Evolutionary conservation across 1,140 invertebrate genomes (phyloP).

Genomic region (Zaprionus ornatus): DNA sequence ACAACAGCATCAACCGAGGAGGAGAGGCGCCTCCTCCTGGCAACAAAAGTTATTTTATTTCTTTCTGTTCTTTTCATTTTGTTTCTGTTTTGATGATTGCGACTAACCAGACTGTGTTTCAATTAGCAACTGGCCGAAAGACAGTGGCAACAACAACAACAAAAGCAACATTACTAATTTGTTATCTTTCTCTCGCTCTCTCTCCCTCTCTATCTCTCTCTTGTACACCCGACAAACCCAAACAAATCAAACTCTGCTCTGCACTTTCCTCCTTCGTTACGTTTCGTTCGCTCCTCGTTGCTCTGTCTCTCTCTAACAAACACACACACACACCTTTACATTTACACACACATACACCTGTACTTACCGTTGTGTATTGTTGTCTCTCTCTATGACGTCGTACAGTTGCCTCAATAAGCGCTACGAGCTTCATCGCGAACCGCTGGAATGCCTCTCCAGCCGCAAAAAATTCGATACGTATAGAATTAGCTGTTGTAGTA

Average conservation of each 20-base stretch:
- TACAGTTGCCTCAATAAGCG: conserved; percentile 75
- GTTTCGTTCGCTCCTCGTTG: conserved; percentile 36
- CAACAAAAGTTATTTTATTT: conserved; percentile 22
- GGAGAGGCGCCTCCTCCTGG: conserved; percentile 19
- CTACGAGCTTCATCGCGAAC: conserved; percentile 76
- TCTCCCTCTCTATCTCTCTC: conserved; percentile 16
- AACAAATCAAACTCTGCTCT: conserved; percentile 41
- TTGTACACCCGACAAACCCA: conserved; percentile 22
- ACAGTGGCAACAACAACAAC: conserved; percentile 31
- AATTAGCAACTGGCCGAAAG: conserved; percentile 68
- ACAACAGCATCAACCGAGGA: neutral
- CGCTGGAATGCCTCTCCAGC: conserved; percentile 77
- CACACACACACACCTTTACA: conserved; percentile 13
- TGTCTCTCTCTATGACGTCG: conserved; percentile 18
- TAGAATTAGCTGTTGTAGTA: conserved; percentile 80
- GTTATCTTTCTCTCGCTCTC: conserved; percentile 15
- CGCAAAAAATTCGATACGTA: conserved; percentile 68
- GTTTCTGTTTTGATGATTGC: conserved; percentile 59
- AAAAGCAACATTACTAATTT: conserved; percentile 55
- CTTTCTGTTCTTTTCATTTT: conserved; percentile 30
- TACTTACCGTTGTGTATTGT: conserved; percentile 21
- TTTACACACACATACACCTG: conserved; percentile 4
- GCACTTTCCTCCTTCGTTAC: conserved; percentile 6
- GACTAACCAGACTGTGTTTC: conserved; percentile 72
- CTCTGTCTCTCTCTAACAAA: conserved; percentile 20